A percentile compares a stretch with the other conserved stretches of the same genome.
phyloP scores from a whole-genome alignment of 2,113 vertebrate genomes.

The Antigone vipio region DNA sequence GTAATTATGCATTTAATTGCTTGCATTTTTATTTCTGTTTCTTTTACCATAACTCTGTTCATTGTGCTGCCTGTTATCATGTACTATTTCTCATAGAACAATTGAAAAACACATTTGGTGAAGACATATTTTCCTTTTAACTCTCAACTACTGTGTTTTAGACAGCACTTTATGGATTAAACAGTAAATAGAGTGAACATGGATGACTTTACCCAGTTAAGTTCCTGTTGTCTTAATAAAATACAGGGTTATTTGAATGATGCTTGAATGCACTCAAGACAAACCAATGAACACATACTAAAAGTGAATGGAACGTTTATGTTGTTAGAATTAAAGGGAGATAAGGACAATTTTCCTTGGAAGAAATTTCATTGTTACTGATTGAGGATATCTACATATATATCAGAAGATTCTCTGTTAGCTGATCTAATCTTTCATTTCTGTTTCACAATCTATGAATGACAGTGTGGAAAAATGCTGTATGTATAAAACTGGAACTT shows the following conservation, averaged over 20 bases:
- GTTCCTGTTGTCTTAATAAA: background rate
- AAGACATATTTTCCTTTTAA: background rate
- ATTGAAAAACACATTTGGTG: background rate
- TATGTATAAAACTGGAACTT: background rate
- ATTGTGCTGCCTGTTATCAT: background rate
- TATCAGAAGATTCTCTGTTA: background rate
- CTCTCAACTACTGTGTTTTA: background rate
- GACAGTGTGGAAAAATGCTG: background rate
- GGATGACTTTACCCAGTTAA: background rate
- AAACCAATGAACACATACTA: background rate
- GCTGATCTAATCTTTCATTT: background rate
- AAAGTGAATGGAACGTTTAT: background rate
- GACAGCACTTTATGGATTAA: background rate
- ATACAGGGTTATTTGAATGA: background rate
- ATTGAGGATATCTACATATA: background rate
- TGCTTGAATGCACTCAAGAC: background rate
- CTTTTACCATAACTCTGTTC: background rate
- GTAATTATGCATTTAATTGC: background rate
- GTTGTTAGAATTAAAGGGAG: background rate
- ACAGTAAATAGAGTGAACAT: background rate
- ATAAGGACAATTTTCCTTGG: background rate
- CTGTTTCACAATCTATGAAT: background rate
- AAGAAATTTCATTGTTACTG: background rate
- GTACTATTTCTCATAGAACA: background rate
- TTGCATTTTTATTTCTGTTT: background rate